Base-by-base conservation (phyloP, 2,888 invertebrate species). In the Oxytorus armatus region DNA sequence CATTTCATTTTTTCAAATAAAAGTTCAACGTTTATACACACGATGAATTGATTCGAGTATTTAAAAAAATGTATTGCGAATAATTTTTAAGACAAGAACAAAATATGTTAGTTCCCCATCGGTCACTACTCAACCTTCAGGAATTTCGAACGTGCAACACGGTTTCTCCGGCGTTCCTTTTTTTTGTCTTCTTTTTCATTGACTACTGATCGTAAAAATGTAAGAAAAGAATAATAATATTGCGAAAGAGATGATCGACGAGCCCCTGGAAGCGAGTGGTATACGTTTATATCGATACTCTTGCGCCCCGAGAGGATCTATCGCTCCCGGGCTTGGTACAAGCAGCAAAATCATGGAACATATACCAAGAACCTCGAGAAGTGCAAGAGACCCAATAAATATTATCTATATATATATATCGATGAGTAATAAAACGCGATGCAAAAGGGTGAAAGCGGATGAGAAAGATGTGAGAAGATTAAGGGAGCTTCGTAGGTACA, bases 241-340 rank as follows among this genome's bases (percentile, higher is more conserved):
- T 29, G 36, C 21, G 18, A 7, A 33, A 59, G 63, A 51, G 51
- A 61, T 39, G 63, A 76, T 77, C 59, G 72, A 68, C 63, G 68
- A 63, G 68, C 47, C 69, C 59, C 65, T n/a, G n/a, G n/a, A n/a
- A n/a, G n/a, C 49, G 63, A 39, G 63, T 55, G 79, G 77, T 69
- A 57, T 83, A 81, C 77, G 85, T 87, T 70, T 51, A 42, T 85
- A 86, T 88, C 84, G 87, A 86, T 86, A 25, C 49, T 7, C 16
- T 5, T 18, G 36, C 36, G 85, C 86, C 85, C 47, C 65, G 83
- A 82, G 79, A 84, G 84, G 85, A 88, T 88, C 86, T 86, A 85
- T 87, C 88, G 88, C 88, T 89, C 86, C 88, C 87, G 88, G 88
- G 88, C 85, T 87, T 88, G 76, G 83, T 84, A 63, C 63, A 49